Percentiles rank a stretch among this genome's conserved stretches.
These are phyloP conservation scores for Peromyscus aztecus DNA, from an alignment of 2,797 vertebrate genomes.

Conservation along the genomic window DNA sequence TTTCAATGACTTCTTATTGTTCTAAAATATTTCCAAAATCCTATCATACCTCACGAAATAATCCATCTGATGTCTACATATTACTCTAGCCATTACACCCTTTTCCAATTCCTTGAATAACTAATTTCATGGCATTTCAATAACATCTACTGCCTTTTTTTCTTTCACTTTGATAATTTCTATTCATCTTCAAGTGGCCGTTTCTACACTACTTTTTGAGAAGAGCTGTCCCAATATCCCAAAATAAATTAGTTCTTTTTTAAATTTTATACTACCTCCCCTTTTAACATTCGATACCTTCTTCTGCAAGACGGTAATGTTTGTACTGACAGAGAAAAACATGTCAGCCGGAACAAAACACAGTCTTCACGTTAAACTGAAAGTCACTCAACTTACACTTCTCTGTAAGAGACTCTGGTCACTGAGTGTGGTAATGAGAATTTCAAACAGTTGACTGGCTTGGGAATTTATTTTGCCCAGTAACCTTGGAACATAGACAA, in stretches of 20 bases:
- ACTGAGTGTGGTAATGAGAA: constrained; percentile 34
- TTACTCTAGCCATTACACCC: not conserved
- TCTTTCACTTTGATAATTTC: not conserved
- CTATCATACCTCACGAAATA: not conserved
- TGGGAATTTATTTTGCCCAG: constrained; percentile 4
- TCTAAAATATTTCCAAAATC: not conserved
- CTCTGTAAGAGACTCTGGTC: not conserved
- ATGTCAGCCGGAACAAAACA: not conserved
- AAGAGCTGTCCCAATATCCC: not conserved
- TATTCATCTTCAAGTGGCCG: not conserved
- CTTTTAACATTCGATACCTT: not conserved
- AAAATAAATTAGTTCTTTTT: constrained; percentile 37
- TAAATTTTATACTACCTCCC: not conserved
- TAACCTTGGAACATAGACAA: not conserved
- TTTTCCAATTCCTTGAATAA: not conserved
- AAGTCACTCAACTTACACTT: not conserved
- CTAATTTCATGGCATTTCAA: not conserved
- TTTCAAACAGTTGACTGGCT: constrained; percentile 18
- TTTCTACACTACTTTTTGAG: not conserved
- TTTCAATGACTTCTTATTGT: not conserved
- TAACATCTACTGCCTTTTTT: not conserved
- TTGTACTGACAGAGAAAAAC: not conserved
- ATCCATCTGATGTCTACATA: not conserved
- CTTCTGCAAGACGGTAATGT: not conserved
- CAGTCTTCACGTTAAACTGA: not conserved